These are phyloP conservation scores for Silurus asotus DNA, from an alignment of 2,113 vertebrate genomes.

Conservation along the genomic window DNA sequence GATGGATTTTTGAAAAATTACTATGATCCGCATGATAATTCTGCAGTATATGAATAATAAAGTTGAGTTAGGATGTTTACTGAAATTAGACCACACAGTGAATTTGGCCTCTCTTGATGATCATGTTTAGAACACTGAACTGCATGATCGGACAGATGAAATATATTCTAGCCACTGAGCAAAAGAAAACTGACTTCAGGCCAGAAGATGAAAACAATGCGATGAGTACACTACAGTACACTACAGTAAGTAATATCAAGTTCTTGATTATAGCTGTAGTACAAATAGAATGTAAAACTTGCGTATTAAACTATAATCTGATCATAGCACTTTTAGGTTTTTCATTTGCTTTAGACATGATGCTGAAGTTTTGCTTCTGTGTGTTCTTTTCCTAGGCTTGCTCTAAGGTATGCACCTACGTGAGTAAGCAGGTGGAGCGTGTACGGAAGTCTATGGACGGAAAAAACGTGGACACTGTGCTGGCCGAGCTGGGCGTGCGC, in stretches of 20 bases:
- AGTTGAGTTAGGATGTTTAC: background rate
- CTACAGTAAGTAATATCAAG: slow-evolving; percentile 78
- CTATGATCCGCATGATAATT: background rate
- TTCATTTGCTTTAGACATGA: background rate
- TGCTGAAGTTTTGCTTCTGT: background rate
- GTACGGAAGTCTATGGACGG: slow-evolving; percentile 97
- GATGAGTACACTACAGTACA: slow-evolving; percentile 87
- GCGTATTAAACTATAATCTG: background rate
- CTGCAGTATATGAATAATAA: background rate
- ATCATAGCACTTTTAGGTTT: background rate
- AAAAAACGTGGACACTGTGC: slow-evolving; percentile 96
- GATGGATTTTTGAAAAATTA: background rate
- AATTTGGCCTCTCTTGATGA: background rate
- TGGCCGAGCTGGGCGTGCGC: slow-evolving; percentile 93
- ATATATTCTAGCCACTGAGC: slow-evolving; percentile 91
- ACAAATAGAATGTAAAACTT: background rate
- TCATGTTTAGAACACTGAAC: slow-evolving; percentile 87
- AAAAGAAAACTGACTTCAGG: slow-evolving; percentile 98
- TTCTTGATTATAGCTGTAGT: background rate
- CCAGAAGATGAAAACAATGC: slow-evolving; percentile 98
- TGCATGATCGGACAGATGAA: slow-evolving; percentile 99
- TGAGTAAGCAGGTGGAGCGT: slow-evolving; percentile 94
- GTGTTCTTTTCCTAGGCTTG: slow-evolving; percentile 78
- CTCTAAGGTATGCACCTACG: slow-evolving; percentile 91
- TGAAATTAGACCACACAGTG: too few species aligned